Conservation (phyloP, 2,888 invertebrate species). For the Pyrochroa serraticornis region DNA sequence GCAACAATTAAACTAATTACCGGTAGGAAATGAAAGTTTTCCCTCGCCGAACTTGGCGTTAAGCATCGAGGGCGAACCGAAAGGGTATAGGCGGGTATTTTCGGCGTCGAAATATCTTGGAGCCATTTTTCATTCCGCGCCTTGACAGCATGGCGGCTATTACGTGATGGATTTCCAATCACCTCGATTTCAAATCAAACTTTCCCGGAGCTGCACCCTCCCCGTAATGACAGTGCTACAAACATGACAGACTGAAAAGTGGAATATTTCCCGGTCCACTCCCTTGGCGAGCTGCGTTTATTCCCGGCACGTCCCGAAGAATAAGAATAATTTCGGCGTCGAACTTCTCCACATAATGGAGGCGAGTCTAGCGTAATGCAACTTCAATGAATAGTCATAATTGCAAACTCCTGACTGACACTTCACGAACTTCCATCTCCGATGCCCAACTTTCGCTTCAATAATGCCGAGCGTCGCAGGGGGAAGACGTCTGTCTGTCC, state of each 20-base stretch:
- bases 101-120: constrained; percentile 37
- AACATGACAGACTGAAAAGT: constrained; percentile 41
- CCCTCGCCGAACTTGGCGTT: not conserved
- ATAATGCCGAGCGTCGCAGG: too few species aligned
- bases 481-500: too few species aligned
- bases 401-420: constrained; percentile 32
- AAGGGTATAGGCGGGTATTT: constrained; percentile 31
- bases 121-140: constrained; percentile 50
- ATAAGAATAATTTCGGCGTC: constrained; percentile 43
- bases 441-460: too few species aligned
- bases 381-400: constrained; percentile 44
- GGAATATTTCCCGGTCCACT: constrained; percentile 41
- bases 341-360: constrained; percentile 21
- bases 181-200: constrained; percentile 52
- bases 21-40: constrained; percentile 10
- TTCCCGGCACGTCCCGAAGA: constrained; percentile 44
- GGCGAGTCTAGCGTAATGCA: too few species aligned
- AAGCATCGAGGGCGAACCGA: not conserved
- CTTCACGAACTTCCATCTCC: constrained; percentile 17
- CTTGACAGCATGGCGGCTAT: constrained; percentile 49
- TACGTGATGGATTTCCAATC: constrained; percentile 55
- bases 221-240: constrained; percentile 42
- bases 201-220: constrained; percentile 44
- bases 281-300: constrained; percentile 40
- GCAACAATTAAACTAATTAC: constrained; percentile 21